These are phyloP conservation scores for Dicranocentrus wangi DNA, from an alignment of 2,888 invertebrate species.

Conservation along the genomic window DNA sequence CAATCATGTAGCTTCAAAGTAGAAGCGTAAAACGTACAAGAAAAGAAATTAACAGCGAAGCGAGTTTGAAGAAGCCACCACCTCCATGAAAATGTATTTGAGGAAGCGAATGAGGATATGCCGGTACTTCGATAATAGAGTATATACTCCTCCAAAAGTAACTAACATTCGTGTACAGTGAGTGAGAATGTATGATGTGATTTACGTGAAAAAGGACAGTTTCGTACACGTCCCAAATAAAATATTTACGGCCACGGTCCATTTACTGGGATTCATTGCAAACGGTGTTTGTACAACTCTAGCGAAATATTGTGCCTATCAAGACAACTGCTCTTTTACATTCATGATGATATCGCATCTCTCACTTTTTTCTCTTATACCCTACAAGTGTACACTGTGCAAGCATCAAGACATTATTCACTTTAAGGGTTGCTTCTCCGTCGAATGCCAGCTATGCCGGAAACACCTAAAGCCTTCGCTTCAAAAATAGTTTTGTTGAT, in stretches of 20 bases:
- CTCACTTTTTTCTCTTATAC: conserved; percentile 60
- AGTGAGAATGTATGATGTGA: conserved; percentile 7
- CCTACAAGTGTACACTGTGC: too few relatives aligned
- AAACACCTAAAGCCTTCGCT: too few relatives aligned
- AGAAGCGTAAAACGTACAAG: too few relatives aligned
- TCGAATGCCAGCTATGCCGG: too few relatives aligned
- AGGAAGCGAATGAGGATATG: too few relatives aligned
- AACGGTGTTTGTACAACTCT: conserved; percentile 61
- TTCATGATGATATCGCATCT: conserved; percentile 53
- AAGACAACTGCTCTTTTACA: conserved; percentile 50
- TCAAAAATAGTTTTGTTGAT: too few relatives aligned
- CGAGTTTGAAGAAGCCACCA: too few relatives aligned
- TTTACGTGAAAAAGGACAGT: conserved; percentile 44
- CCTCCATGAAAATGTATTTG: too few relatives aligned
- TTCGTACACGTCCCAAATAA: conserved; percentile 59
- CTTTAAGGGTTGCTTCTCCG: conserved; percentile 19
- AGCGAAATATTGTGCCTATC: conserved; percentile 57
- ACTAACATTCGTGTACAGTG: background rate
- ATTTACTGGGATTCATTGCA: conserved; percentile 61
- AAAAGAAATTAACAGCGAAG: too few relatives aligned
- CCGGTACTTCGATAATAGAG: too few relatives aligned
- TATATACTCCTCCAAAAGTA: too few relatives aligned
- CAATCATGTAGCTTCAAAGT: too few relatives aligned
- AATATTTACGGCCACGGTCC: conserved; percentile 64
- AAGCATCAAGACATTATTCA: conserved; percentile 36